Evolutionary conservation across 2,888 invertebrate genomes (phyloP).

Genomic region (Hyposoter didymator): DNA sequence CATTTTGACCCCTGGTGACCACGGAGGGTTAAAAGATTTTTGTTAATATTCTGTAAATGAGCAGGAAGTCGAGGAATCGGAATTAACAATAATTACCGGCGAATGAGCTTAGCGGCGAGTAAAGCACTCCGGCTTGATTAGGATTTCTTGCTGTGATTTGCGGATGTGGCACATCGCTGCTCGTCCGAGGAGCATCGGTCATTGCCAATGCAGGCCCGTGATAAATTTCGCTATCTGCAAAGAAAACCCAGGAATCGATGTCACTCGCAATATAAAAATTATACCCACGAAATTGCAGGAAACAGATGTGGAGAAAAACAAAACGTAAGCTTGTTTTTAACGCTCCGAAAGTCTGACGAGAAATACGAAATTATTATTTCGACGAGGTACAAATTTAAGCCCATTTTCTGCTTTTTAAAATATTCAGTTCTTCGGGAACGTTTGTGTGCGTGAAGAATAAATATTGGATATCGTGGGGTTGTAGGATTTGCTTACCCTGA

Average conservation of each 20-base stretch:
- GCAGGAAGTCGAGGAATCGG: background rate
- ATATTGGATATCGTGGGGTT: background rate
- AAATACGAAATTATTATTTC: background rate
- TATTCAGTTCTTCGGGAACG: too few relatives aligned
- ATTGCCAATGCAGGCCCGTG: conserved; percentile 45
- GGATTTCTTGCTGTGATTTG: conserved; percentile 70
- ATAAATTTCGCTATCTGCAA: background rate
- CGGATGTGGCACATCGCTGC: conserved; percentile 63
- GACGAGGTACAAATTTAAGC: background rate
- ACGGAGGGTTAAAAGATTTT: too few relatives aligned
- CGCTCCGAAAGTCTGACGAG: background rate
- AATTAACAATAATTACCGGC: conserved; percentile 71
- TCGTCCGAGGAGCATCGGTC: conserved; percentile 63
- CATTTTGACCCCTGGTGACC: too few relatives aligned
- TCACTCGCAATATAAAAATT: background rate
- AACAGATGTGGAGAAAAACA: background rate
- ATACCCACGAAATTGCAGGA: background rate
- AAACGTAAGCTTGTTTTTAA: background rate
- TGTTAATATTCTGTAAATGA: too few relatives aligned
- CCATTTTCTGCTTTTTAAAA: background rate
- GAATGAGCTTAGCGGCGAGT: conserved; percentile 79
- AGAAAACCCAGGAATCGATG: background rate
- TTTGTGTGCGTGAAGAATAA: background rate
- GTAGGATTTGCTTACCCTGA: conserved; percentile 45
- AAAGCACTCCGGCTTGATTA: conserved; percentile 73